Base-by-base conservation (phyloP, 37 sponge, comb jelly and placozoan genomes). In the Aphrocallistes beatrix region DNA sequence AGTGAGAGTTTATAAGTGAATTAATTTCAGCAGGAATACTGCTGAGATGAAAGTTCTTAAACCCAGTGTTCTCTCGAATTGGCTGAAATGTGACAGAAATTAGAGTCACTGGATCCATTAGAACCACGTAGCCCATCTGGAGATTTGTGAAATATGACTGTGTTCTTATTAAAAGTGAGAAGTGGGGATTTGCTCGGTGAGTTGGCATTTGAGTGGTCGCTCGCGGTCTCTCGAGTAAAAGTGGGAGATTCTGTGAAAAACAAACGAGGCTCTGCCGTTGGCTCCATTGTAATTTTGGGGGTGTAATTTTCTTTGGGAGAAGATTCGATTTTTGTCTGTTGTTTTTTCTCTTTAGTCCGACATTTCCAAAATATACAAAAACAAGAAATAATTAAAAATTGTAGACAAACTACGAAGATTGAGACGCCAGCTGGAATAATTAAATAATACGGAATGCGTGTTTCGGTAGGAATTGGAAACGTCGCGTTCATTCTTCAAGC, bases 31-130 rank as follows among this genome's bases (percentile, higher is more conserved):
- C n/a, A n/a, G n/a, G n/a, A n/a, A n/a, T n/a, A n/a, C n/a, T n/a
- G n/a, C n/a, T n/a, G n/a, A n/a, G n/a, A n/a, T n/a, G n/a, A 32
- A 28, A 25, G 1, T 19, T 21, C 3, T 13, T 60, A 60, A 25
- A 60, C n/a, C 75, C 75, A 60, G 34, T 60, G 75, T 30, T 60
- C 75, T 60, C 75, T 60, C 34, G 75, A 60, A 6, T 60, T 60
- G n/a, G 75, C 21, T 1, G 75, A 25, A 16, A 13, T 16, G 13
- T 42, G 6, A 42, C 13, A 42, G 13, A 13, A 13, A 42, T 42
- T 13, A 30, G 75, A 60, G 75, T 25, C 10, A 25, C 28, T 19
- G n/a, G 75, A 60, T n/a, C n/a, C n/a, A n/a, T n/a, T n/a, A 60
- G 10, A 21, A 25, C 34, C n/a, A 6, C 3, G 25, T 60, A 60